Evolutionary conservation across 2,113 vertebrate genomes (phyloP).

Genomic region (Takifugu flavidus): DNA sequence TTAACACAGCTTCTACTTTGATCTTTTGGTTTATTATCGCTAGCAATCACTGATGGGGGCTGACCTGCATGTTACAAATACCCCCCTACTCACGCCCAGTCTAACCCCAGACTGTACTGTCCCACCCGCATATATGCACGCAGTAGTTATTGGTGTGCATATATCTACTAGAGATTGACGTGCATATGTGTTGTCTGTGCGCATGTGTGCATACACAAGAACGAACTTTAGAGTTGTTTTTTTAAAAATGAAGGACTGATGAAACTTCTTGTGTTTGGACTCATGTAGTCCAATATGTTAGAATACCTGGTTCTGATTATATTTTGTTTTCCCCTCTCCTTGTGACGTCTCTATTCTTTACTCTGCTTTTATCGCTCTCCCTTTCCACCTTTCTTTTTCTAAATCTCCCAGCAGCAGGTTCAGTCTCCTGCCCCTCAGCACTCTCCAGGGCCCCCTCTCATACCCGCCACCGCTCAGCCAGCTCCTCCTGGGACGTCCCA

Average conservation of each 20-base stretch:
- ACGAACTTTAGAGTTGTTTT: conserved; percentile 1
- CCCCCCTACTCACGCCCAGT: conserved; percentile 43
- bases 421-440: conserved; percentile 56
- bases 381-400: conserved; percentile 34
- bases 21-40: conserved; percentile 33
- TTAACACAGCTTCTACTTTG: conserved; percentile 11
- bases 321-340: conserved; percentile 26
- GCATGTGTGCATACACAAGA: conserved; percentile 62
- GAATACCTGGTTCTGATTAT: conserved; percentile 32
- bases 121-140: conserved; percentile 36
- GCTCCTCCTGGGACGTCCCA: conserved; percentile 42
- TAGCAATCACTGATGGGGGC: conserved; percentile 27
- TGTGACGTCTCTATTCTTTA: conserved; percentile 26
- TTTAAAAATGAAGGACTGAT: background rate
- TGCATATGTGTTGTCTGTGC: conserved; percentile 3
- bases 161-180: conserved; percentile 17
- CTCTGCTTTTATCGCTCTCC: conserved; percentile 21
- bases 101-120: conserved; percentile 54
- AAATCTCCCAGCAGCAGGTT: conserved; percentile 46
- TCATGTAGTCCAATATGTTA: conserved; percentile 23
- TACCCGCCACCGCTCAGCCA: conserved; percentile 48
- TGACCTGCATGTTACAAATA: conserved; percentile 56
- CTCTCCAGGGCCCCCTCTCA: conserved; percentile 44
- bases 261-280: conserved; percentile 58
- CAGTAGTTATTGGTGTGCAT: conserved; percentile 27